Conservation (phyloP, 2,113 vertebrate genomes). For the Sigmodon hispidus region DNA sequence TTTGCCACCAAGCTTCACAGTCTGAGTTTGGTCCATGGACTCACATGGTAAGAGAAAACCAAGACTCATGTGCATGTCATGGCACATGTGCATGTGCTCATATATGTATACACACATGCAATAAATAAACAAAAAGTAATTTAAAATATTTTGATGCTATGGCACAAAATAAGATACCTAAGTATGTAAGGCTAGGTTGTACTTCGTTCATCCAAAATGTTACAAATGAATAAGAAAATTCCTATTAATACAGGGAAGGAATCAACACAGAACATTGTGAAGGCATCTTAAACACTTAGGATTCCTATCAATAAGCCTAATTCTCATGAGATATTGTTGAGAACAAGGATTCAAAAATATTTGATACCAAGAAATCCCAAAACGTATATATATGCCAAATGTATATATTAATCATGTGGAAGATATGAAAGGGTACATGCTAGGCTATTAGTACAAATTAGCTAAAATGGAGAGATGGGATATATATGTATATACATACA, state of each 20-base stretch:
- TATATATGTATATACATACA: too few relatives aligned
- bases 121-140: not conserved
- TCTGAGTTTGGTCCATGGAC: too few relatives aligned
- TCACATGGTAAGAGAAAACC: not conserved
- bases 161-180: not conserved
- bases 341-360: not conserved
- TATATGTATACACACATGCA: not conserved
- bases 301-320: not conserved
- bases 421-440: not conserved
- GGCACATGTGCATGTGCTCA: not conserved
- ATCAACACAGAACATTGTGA: not conserved
- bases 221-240: constrained; percentile 18
- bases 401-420: not conserved
- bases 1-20: too few relatives aligned
- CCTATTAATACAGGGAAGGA: not conserved
- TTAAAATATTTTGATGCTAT: not conserved
- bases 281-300: not conserved
- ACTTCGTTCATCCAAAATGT: not conserved
- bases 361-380: not conserved
- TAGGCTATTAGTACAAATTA: not conserved
- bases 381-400: not conserved
- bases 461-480: not conserved
- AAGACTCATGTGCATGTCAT: not conserved
- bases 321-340: not conserved
- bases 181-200: constrained; percentile 24